Conservation (phyloP, 2,113 vertebrate species). For the Ornithorhynchus anatinus region DNA sequence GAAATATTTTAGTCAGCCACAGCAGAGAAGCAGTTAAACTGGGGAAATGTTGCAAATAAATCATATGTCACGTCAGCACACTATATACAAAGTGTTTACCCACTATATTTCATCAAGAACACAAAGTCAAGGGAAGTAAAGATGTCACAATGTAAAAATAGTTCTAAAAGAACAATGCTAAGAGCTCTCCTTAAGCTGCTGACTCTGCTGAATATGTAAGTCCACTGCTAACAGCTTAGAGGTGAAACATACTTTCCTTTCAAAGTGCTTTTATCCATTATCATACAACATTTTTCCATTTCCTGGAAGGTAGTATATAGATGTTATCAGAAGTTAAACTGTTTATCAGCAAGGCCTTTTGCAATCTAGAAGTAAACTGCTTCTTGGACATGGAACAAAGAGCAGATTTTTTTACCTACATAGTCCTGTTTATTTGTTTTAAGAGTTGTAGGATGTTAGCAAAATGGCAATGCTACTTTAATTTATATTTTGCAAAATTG, state of each 20-base stretch:
- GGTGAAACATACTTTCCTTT: slow-evolving; percentile 10
- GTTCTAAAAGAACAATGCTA: not conserved
- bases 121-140: not conserved
- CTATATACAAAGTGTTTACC: not conserved
- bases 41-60: not conserved
- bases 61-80: not conserved
- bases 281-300: not conserved
- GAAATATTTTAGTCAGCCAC: not conserved
- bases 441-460: not conserved
- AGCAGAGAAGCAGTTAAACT: not conserved
- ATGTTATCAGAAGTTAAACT: not conserved
- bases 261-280: not conserved
- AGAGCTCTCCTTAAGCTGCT: not conserved
- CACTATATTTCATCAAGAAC: not conserved
- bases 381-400: not conserved
- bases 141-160: not conserved
- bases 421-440: slow-evolving; percentile 32
- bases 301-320: not conserved
- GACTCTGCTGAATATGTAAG: not conserved
- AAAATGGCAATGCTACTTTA: slow-evolving; percentile 19
- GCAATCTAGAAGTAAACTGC: not conserved
- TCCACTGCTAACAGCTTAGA: slow-evolving; percentile 1
- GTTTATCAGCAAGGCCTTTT: not conserved
- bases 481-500: slow-evolving; percentile 40
- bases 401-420: not conserved